Evolutionary conservation across 1,140 invertebrate genomes (phyloP).

Genomic region (Hyles vespertilio): DNA sequence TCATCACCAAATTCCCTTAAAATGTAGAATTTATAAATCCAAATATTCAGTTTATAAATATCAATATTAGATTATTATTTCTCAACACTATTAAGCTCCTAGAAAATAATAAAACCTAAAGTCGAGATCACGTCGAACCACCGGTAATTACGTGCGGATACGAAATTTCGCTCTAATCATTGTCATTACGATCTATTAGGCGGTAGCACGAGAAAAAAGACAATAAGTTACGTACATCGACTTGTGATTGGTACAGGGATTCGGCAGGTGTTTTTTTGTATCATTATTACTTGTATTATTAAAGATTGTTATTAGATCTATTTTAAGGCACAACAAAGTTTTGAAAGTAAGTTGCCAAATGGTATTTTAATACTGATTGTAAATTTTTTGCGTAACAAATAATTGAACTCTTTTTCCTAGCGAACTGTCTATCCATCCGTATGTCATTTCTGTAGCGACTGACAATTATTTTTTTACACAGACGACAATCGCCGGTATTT

Average conservation of each 20-base stretch:
- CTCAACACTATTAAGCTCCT: too few species aligned
- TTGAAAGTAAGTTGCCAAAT: too few species aligned
- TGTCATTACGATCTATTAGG: slow-evolving; percentile 42
- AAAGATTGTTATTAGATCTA: background rate
- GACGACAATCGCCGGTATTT: too few species aligned
- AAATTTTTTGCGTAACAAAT: slow-evolving; percentile 15
- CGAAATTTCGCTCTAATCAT: slow-evolving; percentile 43
- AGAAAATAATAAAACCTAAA: too few species aligned
- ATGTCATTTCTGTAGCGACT: too few species aligned
- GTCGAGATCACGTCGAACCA: too few species aligned
- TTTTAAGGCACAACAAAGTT: background rate
- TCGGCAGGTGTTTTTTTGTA: slow-evolving; percentile 20
- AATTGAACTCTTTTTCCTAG: background rate
- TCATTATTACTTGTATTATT: slow-evolving; percentile 15
- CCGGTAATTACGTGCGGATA: slow-evolving; percentile 18
- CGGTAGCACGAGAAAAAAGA: slow-evolving; percentile 34
- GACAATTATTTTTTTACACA: too few species aligned
- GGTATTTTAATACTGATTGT: slow-evolving; percentile 14
- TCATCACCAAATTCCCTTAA: too few species aligned
- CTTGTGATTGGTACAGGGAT: slow-evolving; percentile 32
- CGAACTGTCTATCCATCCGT: too few species aligned
- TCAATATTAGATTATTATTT: too few species aligned
- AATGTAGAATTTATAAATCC: too few species aligned
- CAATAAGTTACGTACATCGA: slow-evolving; percentile 33
- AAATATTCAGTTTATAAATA: too few species aligned